Evolutionary conservation across 2,888 invertebrate genomes (phyloP), one percentile per base, ranked within the genome.

Genomic region (Mythimna vitellina): DNA sequence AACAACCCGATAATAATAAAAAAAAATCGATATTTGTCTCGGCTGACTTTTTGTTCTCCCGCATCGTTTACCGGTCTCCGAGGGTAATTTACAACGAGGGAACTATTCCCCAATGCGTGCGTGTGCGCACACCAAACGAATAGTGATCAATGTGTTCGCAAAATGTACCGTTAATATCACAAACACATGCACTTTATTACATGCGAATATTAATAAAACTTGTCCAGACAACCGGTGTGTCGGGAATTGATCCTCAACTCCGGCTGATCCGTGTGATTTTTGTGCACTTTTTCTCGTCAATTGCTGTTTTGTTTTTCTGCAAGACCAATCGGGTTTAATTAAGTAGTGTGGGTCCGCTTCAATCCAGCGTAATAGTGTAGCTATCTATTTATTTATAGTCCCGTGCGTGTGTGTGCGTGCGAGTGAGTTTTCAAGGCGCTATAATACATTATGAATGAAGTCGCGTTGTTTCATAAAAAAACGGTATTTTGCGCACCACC

Each of bases 391-490:
- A 92, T 92, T 91, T 90, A 89, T 92, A 90, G 88, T 86, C 65
- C 60, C 68, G 65, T 89, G 83, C 81, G 84, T 88, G 82, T 90
- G 88, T 87, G 87, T 90, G 90, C 86, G 90, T 90, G 88, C 82
- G 89, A 83, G 88, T 89, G 88, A 85, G 90, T 91, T 92, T 93
- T 89, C 91, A 93, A 92, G 90, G 89, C 90, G 88, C 90, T 91
- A 89, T 92, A 90, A 94, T 95, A 94, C 93, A 96, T 94, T 95
- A 95, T 96, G 96, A 96, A 96, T 96, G 96, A 94, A 95, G 95
- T 92, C 90, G 90, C 89, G 91, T 91, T 92, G 93, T 92, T 93
- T 89, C 85, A 93, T 91, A 92, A 92, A 93, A 92, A 93, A 93
- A 93, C 91, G 89, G 93, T 93, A 93, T 94, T 92, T 91, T 91